A percentile compares a stretch with the other conserved stretches of the same genome.
Evolutionary conservation across 1,140 invertebrate species (phyloP).

Genomic region (Sarcophaga peregrina): DNA sequence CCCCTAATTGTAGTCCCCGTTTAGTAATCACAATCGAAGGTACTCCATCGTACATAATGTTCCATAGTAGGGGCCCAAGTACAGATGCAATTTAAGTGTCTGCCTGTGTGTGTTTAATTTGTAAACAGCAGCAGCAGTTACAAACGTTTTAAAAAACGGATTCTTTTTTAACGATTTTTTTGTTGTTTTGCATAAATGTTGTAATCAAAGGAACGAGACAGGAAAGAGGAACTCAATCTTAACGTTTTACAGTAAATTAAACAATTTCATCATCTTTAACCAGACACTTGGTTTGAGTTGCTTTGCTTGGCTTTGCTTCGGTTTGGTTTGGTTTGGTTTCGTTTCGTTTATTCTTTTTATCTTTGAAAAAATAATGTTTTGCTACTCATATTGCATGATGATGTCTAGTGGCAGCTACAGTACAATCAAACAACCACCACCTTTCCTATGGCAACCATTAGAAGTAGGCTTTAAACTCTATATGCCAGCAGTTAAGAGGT

Average conservation of each 20-base stretch:
- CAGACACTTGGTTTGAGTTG: too few relatives aligned
- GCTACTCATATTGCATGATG: not conserved
- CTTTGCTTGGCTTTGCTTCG: too few relatives aligned
- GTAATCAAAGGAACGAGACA: not conserved
- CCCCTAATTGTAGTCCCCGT: too few relatives aligned
- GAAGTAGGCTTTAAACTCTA: not conserved
- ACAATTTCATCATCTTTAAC: not conserved
- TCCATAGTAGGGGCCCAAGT: too few relatives aligned
- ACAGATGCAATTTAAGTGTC: not conserved
- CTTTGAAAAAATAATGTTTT: not conserved
- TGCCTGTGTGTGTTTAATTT: not conserved
- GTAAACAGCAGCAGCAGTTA: not conserved
- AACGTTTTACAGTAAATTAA: conserved; percentile 23
- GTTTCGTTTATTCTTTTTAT: not conserved
- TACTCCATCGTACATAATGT: too few relatives aligned
- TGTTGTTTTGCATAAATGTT: too few relatives aligned
- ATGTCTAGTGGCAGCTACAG: not conserved
- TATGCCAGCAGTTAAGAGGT: too few relatives aligned
- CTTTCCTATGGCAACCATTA: not conserved
- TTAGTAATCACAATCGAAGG: too few relatives aligned
- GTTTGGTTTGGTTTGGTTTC: not conserved
- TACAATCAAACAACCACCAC: not conserved
- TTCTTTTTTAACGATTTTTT: too few relatives aligned
- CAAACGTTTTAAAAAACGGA: too few relatives aligned
- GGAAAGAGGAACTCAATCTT: not conserved